Percentiles rank a stretch among this genome's conserved stretches.
Evolutionary conservation across 2,888 invertebrate genomes (phyloP).

Genomic region (Chymomyza caudatula): DNA sequence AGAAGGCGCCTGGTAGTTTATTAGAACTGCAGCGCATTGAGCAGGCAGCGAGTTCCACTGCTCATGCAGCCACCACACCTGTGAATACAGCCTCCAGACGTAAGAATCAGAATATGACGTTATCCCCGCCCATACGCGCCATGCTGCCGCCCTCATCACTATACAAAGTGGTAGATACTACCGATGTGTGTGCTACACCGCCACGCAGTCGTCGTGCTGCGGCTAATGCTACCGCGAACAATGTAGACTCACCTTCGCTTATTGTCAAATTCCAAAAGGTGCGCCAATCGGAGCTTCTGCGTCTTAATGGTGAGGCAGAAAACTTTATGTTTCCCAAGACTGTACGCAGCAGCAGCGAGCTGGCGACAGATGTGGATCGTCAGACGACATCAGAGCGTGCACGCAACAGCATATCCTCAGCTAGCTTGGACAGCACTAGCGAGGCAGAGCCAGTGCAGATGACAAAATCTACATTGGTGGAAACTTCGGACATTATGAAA

Average conservation of each 20-base stretch:
- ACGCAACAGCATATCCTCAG: constrained; percentile 63
- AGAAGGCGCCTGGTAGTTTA: constrained; percentile 31
- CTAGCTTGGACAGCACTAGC: constrained; percentile 63
- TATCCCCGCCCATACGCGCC: constrained; percentile 75
- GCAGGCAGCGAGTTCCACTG: constrained; percentile 32
- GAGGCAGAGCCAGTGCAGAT: constrained; percentile 32
- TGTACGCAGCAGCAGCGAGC: constrained; percentile 72
- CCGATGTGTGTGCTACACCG: constrained; percentile 53
- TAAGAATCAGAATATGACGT: constrained; percentile 48
- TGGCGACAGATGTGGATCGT: constrained; percentile 79
- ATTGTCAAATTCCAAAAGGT: constrained; percentile 88
- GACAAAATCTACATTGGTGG: constrained; percentile 9
- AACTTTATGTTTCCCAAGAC: constrained; percentile 90
- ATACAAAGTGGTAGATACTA: constrained; percentile 75
- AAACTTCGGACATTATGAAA: background rate
- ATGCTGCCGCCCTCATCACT: constrained; percentile 75
- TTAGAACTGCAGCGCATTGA: constrained; percentile 46
- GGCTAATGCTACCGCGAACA: constrained; percentile 36
- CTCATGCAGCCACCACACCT: constrained; percentile 35
- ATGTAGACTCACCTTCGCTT: constrained; percentile 77
- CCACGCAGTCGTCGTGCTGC: constrained; percentile 33
- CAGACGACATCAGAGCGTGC: constrained; percentile 78
- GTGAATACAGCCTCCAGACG: constrained; percentile 42
- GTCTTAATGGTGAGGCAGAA: constrained; percentile 90
- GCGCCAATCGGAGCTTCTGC: constrained; percentile 85